Evolutionary conservation across 2,113 vertebrate genomes (phyloP).

Genomic region (Azemiops feae): DNA sequence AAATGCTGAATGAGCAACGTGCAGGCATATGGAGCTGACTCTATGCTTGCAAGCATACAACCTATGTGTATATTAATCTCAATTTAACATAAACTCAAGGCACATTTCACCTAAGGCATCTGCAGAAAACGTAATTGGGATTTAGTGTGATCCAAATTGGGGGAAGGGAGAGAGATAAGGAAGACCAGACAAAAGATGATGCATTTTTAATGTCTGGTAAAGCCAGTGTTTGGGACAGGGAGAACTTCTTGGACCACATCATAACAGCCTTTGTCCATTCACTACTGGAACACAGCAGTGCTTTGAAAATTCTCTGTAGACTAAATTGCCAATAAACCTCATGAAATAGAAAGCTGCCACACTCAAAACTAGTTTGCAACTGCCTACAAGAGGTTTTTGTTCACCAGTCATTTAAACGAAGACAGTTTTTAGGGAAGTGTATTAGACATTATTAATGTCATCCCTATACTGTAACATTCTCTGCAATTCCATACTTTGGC

Average conservation of each 20-base stretch:
- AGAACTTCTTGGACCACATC: not conserved
- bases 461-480: not conserved
- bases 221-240: not conserved
- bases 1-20: constrained; percentile 15
- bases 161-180: not conserved
- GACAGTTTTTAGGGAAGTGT: not conserved
- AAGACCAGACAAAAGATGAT: not conserved
- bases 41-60: not conserved
- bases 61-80: not conserved
- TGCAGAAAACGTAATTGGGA: not conserved
- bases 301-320: not conserved
- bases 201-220: not conserved
- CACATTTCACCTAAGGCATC: not conserved
- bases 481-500: not conserved
- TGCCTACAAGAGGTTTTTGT: not conserved
- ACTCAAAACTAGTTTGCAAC: not conserved
- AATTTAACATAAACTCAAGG: not conserved
- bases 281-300: not conserved
- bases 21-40: constrained; percentile 6
- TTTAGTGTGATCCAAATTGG: not conserved
- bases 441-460: not conserved
- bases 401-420: not conserved
- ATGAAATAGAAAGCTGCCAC: not conserved
- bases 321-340: not conserved
- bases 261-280: not conserved